Evolutionary conservation across 2,797 vertebrate species (phyloP).

Genomic region (Gymnothorax reevesii): DNA sequence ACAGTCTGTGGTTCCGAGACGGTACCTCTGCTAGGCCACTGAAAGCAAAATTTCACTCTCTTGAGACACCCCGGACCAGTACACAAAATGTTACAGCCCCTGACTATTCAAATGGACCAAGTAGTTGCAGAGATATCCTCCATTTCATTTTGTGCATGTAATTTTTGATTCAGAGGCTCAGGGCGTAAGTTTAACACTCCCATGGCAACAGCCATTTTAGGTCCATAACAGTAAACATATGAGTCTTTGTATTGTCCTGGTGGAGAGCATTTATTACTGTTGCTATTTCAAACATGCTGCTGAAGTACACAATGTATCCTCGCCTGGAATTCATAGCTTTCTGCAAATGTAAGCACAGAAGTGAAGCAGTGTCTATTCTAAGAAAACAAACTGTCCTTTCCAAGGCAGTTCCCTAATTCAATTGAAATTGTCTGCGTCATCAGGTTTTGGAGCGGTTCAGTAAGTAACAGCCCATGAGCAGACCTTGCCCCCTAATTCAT

Average conservation of each 20-base stretch:
- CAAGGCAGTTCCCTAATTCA: neutral
- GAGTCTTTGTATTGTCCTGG: neutral
- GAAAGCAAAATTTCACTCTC: no score
- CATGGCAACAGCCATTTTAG: neutral
- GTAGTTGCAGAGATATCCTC: no score
- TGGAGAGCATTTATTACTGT: neutral
- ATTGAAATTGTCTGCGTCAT: constrained; percentile 5
- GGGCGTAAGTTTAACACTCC: neutral
- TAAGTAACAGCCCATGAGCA: neutral
- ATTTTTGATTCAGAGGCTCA: no score
- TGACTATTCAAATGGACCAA: no score
- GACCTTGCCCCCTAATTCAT: neutral
- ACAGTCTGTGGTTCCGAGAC: no score
- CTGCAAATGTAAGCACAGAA: neutral
- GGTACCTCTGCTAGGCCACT: no score
- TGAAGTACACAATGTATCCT: neutral
- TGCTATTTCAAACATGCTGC: neutral
- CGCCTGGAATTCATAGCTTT: neutral
- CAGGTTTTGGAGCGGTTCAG: neutral
- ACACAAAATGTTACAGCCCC: no score
- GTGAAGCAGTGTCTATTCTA: neutral
- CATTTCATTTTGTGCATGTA: no score
- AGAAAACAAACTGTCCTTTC: neutral
- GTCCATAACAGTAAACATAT: neutral
- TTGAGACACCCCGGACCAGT: no score